Percentiles rank a stretch among this genome's conserved stretches.
These are phyloP conservation scores for Rhinopomastus cyanomelas DNA, from an alignment of 2,113 vertebrate genomes.

Conservation along the genomic window DNA sequence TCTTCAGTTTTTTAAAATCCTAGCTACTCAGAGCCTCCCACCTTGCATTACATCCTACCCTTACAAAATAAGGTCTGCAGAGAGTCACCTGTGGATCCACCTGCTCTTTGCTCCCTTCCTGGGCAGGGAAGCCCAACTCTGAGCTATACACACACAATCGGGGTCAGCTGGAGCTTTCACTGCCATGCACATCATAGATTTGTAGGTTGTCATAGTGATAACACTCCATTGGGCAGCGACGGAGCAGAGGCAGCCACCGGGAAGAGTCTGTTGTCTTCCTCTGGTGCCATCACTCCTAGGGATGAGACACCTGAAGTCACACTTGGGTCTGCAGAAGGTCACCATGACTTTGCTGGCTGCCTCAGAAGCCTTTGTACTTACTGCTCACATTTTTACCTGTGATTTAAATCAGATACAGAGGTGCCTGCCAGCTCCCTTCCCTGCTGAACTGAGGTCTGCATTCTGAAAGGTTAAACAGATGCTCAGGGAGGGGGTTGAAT, in stretches of 20 bases:
- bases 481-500: too few species aligned
- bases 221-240: background rate
- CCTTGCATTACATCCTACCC: background rate
- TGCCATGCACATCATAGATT: background rate
- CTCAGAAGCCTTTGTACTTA: background rate
- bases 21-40: background rate
- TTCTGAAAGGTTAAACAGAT: background rate
- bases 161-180: background rate
- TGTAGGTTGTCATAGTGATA: slow-evolving; percentile 60
- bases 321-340: background rate
- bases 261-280: background rate
- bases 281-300: background rate
- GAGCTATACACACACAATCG: background rate
- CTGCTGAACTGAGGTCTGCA: background rate
- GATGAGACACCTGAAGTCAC: fast-evolving
- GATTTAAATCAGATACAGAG: slow-evolving; percentile 13
- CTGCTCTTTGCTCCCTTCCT: background rate
- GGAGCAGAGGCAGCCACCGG: background rate
- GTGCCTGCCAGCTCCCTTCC: background rate
- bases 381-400: background rate
- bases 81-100: background rate
- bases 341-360: background rate
- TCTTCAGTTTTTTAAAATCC: background rate
- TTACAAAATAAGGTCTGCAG: background rate
- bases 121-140: background rate